phyloP scores from a whole-genome alignment of 2,888 invertebrate species.

The Caradrina kadenii region DNA sequence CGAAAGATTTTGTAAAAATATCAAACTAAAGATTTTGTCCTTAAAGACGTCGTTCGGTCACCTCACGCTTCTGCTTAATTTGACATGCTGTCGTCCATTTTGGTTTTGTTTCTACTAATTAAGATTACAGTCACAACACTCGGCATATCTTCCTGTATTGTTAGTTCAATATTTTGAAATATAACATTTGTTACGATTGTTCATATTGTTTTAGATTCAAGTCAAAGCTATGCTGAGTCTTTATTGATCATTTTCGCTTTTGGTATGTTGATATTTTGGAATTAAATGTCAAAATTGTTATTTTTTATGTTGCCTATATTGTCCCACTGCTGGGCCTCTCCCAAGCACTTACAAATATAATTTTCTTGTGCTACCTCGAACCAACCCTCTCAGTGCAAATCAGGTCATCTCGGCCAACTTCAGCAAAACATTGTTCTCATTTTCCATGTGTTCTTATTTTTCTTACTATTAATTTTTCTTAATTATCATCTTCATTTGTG shows the following conservation, averaged over 20 bases:
- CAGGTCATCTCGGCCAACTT: no score
- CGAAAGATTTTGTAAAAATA: conserved; percentile 5
- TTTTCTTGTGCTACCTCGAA: no score
- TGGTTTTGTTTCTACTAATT: conserved; percentile 56
- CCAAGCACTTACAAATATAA: no score
- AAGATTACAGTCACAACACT: conserved; percentile 59
- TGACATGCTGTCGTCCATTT: conserved; percentile 54
- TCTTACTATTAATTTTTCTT: background rate
- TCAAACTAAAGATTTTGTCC: conserved; percentile 13
- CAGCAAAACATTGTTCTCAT: background rate
- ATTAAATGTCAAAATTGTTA: background rate
- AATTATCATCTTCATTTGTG: background rate
- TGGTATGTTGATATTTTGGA: background rate
- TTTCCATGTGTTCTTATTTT: background rate
- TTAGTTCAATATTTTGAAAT: conserved; percentile 57
- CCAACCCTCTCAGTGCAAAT: no score
- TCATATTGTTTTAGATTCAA: conserved; percentile 46
- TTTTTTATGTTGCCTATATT: no score
- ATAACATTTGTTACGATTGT: conserved; percentile 53
- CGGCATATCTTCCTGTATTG: conserved; percentile 54
- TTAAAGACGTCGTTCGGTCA: conserved; percentile 36
- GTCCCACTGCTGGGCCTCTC: no score
- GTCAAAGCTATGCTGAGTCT: background rate
- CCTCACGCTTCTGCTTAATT: conserved; percentile 51
- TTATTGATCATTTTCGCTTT: conserved; percentile 1